A percentile compares a stretch with the other conserved stretches of the same genome.
Conservation (phyloP, 2,797 vertebrate genomes). For the Muscicapa comitata region DNA sequence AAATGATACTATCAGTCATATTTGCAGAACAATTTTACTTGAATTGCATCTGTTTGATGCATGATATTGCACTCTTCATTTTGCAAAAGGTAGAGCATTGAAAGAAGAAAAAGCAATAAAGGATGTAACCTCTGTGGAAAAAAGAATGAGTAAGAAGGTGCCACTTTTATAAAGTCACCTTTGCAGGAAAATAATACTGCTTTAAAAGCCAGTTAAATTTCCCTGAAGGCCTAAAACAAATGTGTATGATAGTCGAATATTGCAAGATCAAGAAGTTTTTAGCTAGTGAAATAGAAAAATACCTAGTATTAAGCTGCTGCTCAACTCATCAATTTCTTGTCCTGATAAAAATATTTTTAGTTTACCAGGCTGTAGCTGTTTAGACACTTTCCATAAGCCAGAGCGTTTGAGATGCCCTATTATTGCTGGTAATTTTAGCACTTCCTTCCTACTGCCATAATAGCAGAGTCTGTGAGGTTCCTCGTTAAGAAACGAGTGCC, state of each 20-base stretch:
- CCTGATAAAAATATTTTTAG: constrained; percentile 38
- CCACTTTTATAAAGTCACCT: neutral
- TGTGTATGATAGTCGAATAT: neutral
- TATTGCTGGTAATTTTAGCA: constrained; percentile 65
- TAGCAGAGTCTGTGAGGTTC: constrained; percentile 55
- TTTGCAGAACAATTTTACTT: neutral
- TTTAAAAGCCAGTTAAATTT: constrained; percentile 10
- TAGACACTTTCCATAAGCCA: constrained; percentile 29
- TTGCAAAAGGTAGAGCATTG: neutral
- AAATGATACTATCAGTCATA: neutral
- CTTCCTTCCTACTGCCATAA: constrained; percentile 68
- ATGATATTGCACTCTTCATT: neutral
- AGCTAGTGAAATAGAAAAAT: neutral
- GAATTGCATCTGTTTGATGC: neutral
- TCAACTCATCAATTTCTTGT: neutral
- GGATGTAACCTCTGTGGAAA: neutral
- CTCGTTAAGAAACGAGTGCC: constrained; percentile 56
- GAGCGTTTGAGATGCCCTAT: constrained; percentile 58
- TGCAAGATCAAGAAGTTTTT: neutral
- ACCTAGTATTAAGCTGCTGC: neutral
- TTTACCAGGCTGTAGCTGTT: constrained; percentile 41
- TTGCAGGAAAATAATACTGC: neutral
- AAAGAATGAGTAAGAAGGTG: neutral
- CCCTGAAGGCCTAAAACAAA: neutral
- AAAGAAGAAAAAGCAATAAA: neutral